Conservation (phyloP, 30 jellyfish, hydroid and myxozoan genomes). For the Aurelia coerulea region DNA sequence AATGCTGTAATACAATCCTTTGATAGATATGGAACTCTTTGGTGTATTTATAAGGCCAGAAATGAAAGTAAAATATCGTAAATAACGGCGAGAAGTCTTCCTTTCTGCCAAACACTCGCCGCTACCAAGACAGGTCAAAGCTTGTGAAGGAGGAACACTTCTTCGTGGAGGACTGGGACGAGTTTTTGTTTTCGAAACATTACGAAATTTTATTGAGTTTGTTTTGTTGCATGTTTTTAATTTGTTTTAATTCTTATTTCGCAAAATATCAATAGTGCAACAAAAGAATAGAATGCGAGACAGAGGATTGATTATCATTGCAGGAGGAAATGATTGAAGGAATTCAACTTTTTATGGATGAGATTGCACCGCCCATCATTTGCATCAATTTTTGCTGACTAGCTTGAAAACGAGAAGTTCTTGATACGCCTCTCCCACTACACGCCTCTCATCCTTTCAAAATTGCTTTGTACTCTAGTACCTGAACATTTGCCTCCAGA, state of each 20-base stretch:
- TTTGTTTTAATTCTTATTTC: neutral
- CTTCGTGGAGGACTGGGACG: slow-evolving; percentile 58
- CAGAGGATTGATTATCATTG: no score
- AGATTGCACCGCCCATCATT: no score
- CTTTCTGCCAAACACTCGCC: slow-evolving; percentile 56
- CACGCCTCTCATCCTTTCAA: no score
- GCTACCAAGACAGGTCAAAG: slow-evolving; percentile 54
- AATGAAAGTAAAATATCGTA: neutral
- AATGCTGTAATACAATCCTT: no score
- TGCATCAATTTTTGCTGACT: no score
- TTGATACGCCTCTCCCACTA: no score
- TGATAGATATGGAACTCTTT: neutral
- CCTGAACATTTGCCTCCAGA: no score
- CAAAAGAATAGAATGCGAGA: neutral
- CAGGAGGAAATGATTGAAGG: no score
- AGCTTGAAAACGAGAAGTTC: no score
- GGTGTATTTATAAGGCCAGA: neutral
- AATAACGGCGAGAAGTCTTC: slow-evolving; percentile 27
- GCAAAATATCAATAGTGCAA: neutral
- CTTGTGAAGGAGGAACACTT: slow-evolving; percentile 73
- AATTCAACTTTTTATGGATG: no score
- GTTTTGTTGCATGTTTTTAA: neutral
- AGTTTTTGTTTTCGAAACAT: slow-evolving; percentile 34
- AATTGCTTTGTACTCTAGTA: no score
- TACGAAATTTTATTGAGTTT: slow-evolving; percentile 15